These are phyloP conservation scores for Cheilosia vulpina DNA, from an alignment of 2,888 invertebrate species.

Conservation along the genomic window DNA sequence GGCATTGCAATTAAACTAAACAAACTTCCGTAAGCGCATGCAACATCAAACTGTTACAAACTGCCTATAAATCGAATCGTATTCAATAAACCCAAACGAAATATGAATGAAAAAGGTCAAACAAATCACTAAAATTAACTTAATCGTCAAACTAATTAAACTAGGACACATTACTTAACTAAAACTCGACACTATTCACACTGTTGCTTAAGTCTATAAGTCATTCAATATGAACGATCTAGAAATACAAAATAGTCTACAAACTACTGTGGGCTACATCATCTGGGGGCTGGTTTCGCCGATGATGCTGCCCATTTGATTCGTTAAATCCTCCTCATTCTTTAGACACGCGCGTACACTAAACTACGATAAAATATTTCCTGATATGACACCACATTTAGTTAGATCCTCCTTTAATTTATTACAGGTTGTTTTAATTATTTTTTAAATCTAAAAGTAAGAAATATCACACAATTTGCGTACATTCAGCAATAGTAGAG, in stretches of 20 bases:
- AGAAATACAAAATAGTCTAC: neutral
- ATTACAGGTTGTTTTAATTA: constrained; percentile 3
- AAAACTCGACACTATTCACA: constrained; percentile 30
- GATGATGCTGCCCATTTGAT: neutral
- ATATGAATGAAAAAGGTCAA: neutral
- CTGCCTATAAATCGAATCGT: neutral
- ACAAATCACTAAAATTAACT: neutral
- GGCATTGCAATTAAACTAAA: neutral
- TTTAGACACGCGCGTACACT: neutral
- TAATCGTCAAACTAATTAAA: neutral
- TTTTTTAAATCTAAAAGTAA: neutral
- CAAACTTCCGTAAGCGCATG: neutral
- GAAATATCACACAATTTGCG: neutral
- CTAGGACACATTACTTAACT: neutral
- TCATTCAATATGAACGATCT: constrained; percentile 74
- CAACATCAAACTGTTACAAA: neutral
- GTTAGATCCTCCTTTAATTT: constrained; percentile 1
- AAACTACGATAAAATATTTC: constrained; percentile 42
- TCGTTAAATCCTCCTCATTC: neutral
- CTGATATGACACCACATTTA: constrained; percentile 45
- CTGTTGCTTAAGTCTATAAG: constrained; percentile 47
- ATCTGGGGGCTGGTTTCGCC: neutral
- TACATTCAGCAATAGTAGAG: neutral
- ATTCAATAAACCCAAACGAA: neutral
- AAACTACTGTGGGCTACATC: neutral